These are phyloP conservation scores for Acipenser ruthenus DNA, from an alignment of 2,797 vertebrate species.

Conservation along the genomic window DNA sequence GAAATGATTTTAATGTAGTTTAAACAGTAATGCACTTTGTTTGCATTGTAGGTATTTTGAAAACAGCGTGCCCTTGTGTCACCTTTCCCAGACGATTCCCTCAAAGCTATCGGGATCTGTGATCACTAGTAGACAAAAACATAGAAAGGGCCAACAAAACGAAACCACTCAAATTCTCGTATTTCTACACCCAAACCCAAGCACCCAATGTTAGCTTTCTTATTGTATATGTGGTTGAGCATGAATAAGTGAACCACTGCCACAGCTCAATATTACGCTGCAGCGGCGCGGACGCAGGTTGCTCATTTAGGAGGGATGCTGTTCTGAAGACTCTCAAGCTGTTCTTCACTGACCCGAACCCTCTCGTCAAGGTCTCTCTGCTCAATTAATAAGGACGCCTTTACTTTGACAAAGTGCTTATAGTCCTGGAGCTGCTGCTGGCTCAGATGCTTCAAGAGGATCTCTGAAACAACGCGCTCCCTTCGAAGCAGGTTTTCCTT, in stretches of 20 bases:
- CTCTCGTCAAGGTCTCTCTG: slow-evolving; percentile 87
- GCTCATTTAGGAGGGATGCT: slow-evolving; percentile 33
- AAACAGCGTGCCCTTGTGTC: no score
- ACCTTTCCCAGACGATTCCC: no score
- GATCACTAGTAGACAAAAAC: no score
- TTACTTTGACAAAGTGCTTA: slow-evolving; percentile 67
- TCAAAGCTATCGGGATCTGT: no score
- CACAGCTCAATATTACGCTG: not conserved
- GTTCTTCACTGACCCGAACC: slow-evolving; percentile 73
- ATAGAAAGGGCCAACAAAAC: no score
- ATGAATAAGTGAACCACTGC: slow-evolving; percentile 4
- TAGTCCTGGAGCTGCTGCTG: slow-evolving; percentile 72
- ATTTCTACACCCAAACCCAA: slow-evolving; percentile 20
- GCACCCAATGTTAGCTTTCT: slow-evolving; percentile 24
- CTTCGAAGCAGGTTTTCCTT: slow-evolving; percentile 86
- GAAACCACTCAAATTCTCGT: no score
- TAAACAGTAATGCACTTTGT: no score
- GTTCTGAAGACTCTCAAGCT: slow-evolving; percentile 64
- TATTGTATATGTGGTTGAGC: slow-evolving; percentile 17
- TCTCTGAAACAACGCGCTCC: slow-evolving; percentile 69
- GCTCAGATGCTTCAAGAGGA: slow-evolving; percentile 72
- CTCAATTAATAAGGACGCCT: slow-evolving; percentile 77
- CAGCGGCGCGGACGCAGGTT: no score
- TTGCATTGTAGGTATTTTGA: no score
- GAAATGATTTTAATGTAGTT: no score